Base-by-base conservation (phyloP, 1,140 invertebrate genomes). In the Teleogryllus occipitalis region DNA sequence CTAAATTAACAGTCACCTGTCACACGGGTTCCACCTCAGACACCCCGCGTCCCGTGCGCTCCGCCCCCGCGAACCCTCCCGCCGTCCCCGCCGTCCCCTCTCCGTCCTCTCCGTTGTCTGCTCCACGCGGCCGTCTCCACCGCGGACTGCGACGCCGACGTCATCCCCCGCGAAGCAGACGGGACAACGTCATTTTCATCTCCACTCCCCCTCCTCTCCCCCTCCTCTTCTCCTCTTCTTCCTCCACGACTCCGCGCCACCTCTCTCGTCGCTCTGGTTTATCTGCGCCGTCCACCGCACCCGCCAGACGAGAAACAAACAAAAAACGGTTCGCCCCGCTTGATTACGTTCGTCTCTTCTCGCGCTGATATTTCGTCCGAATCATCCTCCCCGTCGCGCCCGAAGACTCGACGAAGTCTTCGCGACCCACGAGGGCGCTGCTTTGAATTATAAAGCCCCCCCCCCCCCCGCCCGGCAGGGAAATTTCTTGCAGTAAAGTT, bases 1-100 rank as follows among this genome's bases (percentile, higher is more conserved):
- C 83, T 82, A 83, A 84, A 84, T 84, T 82, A 84, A 84, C 84
- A 84, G 84, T 84, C 84, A 84, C 82, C 82, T 84, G 84, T 84
- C 84, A 81, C 81, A 81, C 80, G 82, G 80, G 81, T 82, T 82
- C 82, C 83, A 78, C 76, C 75, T 80, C 79, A 76, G 76, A 78
- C 76, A 47, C 46, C 0, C 39, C 65, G 14, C 54, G 65, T 49
- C 78, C 78, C 78, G 78, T 21, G 74, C 18, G 74, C 74, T 7
- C 5, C 22, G 74, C 8, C 74, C 74, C 74, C 22, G 74, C 74
- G 27, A 39, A 39, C 27, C n/a, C n/a, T n/a, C n/a, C n/a, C 27
- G 27, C 27, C 27, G 27, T n/a, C n/a, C 27, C 27, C 27, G 1
- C 27, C 27, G 27, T 39, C 27, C 27, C 27, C 27, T 39, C 27